Evolutionary conservation across 2,888 invertebrate species (phyloP), one percentile per base, ranked within the genome.

Genomic region (Erynnis tages): DNA sequence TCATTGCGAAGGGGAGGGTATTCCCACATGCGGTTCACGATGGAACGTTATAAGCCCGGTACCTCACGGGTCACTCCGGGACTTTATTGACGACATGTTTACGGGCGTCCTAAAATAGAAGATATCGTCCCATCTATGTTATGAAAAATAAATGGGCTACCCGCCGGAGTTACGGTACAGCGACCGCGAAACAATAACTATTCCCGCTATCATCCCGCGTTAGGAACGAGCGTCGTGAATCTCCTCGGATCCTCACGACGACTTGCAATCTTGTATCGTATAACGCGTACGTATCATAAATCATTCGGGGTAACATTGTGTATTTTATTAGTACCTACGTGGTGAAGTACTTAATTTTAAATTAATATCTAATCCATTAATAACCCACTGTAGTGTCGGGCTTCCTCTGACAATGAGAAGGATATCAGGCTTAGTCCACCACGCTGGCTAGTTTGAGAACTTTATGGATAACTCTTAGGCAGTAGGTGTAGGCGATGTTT

Each of bases 41-140:
- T 59, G 67, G 78, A 79, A 80, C 77, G 78, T 79, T 75, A 79
- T 79, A 78, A 78, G 71, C 65, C 67, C 67, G 69, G 73, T 78
- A 71, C 75, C 74, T 72, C 72, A 72, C 62, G 63, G 75, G 76
- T 73, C 77, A 73, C 67, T 71, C 62, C 59, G 66, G 63, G 66
- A 69, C 71, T 71, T 75, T 75, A 78, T 76, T 75, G 74, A 71
- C 69, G 72, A 76, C 72, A 79, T 79, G 71, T 79, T 76, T 76
- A 78, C 74, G 65, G 69, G 56, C 63, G 60, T 60, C 65, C 65
- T 61, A 67, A 64, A 66, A 69, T 69, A 73, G 60, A 56, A 63
- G 66, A 69, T 69, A 73, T 60, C 58, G 47, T 50, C 55, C 58
- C 59, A 66, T 63, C 43, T 69, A 59, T 63, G 61, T 62, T 71